Percentiles rank a stretch among this genome's conserved stretches.
Conservation (phyloP, 2,113 vertebrate genomes). For the Eidolon helvum region DNA sequence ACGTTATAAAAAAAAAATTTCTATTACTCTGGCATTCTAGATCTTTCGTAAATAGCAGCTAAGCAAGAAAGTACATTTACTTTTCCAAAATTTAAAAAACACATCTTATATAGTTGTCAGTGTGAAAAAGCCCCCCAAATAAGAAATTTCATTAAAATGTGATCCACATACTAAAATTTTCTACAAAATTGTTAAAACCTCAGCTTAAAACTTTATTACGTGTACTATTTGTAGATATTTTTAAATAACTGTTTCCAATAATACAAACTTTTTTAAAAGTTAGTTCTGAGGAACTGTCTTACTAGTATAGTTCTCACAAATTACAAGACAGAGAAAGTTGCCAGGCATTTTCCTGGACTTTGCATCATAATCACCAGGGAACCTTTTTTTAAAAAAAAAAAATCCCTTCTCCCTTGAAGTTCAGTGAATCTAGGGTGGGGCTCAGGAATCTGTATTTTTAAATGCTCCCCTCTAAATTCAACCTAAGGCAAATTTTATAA, state of each 20-base stretch:
- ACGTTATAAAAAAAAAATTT: not conserved
- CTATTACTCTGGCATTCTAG: not conserved
- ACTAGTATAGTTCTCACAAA: not conserved
- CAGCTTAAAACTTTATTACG: not conserved
- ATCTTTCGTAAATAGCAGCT: not conserved
- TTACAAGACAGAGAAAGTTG: not conserved
- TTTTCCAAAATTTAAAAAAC: conserved; percentile 20
- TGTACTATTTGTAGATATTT: not conserved
- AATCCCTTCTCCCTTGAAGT: not conserved
- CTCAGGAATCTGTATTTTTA: not conserved
- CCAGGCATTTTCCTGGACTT: not conserved
- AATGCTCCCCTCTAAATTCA: not conserved
- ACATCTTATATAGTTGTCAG: not conserved
- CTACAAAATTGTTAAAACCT: not conserved
- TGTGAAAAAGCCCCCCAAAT: not conserved
- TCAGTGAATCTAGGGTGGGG: not conserved
- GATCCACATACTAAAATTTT: not conserved
- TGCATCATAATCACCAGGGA: not conserved
- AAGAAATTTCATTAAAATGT: not conserved
- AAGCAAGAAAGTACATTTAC: not conserved
- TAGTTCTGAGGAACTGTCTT: not conserved
- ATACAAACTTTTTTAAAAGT: not conserved
- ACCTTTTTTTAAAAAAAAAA: not conserved
- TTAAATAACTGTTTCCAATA: not conserved
- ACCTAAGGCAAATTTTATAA: not conserved